Percentiles rank a stretch among this genome's conserved stretches.
Conservation (phyloP, 2,888 invertebrate species). For the Drosophila neonasuta region DNA sequence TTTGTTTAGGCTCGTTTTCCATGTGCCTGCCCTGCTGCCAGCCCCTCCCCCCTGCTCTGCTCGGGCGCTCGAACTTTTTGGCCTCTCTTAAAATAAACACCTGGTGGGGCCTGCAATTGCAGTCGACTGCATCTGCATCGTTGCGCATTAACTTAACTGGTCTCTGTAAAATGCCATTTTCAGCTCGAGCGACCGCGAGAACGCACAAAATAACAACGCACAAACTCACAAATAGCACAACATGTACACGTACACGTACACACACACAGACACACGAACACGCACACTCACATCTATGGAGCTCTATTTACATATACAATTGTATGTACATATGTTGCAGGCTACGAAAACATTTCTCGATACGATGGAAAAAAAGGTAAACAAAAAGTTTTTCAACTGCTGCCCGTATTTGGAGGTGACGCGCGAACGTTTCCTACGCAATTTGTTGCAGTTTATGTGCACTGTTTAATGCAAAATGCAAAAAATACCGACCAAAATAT, state of each 20-base stretch:
- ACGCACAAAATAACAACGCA: slow-evolving; percentile 38
- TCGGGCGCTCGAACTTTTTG: slow-evolving; percentile 9
- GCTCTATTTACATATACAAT: slow-evolving; percentile 44
- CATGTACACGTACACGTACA: slow-evolving; percentile 22
- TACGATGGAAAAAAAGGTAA: slow-evolving; percentile 57
- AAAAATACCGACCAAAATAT: slow-evolving; percentile 44
- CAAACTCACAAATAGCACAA: slow-evolving; percentile 30
- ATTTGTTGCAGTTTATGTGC: slow-evolving; percentile 22
- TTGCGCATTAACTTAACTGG: slow-evolving; percentile 57
- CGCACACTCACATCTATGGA: slow-evolving; percentile 2
- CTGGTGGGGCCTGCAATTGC: slow-evolving; percentile 38
- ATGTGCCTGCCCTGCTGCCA: slow-evolving; percentile 33
- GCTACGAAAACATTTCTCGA: slow-evolving; percentile 48
- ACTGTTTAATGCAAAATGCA: slow-evolving; percentile 44
- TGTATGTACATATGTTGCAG: slow-evolving; percentile 38
- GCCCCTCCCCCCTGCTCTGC: background rate
- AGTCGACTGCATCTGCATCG: slow-evolving; percentile 52
- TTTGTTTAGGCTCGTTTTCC: slow-evolving; percentile 54
- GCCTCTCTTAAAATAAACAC: slow-evolving; percentile 51
- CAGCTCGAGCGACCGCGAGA: slow-evolving; percentile 20
- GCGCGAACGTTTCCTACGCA: slow-evolving; percentile 16
- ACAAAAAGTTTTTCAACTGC: slow-evolving; percentile 43
- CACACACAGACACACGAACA: background rate
- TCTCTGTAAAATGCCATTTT: slow-evolving; percentile 54
- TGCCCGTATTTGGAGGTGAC: slow-evolving; percentile 14